Percentiles rank a stretch among this genome's conserved stretches.
Evolutionary conservation across 2,113 vertebrate species (phyloP).

Genomic region (Periophthalmus modestus): DNA sequence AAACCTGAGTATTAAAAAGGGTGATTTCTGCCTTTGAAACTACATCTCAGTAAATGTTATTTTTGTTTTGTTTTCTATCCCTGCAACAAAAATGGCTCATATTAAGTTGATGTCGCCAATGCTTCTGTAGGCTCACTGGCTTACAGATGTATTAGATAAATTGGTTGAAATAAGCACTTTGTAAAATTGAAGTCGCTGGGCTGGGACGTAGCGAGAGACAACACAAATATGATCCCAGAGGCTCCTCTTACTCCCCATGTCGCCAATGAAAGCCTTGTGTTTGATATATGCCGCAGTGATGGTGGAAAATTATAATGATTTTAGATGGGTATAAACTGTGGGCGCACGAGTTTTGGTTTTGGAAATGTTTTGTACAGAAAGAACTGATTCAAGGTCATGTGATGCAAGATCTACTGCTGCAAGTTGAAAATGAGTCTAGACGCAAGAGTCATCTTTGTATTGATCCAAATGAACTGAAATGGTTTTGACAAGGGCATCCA

Average conservation of each 20-base stretch:
- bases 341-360: conserved; percentile 5
- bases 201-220: not conserved
- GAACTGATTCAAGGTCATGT: not conserved
- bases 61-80: conserved; percentile 2
- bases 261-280: not conserved
- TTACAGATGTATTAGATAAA: not conserved
- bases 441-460: not conserved
- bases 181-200: not conserved
- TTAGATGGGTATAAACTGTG: not conserved
- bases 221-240: not conserved
- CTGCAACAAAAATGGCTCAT: not conserved
- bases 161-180: not conserved
- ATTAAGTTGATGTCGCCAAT: conserved; percentile 4
- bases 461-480: not conserved
- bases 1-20: not conserved
- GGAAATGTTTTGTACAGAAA: conserved; percentile 30
- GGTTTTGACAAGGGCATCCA: not conserved
- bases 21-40: not conserved
- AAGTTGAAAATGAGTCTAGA: not conserved
- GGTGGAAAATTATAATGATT: conserved; percentile 10
- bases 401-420: not conserved
- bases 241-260: not conserved
- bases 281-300: not conserved
- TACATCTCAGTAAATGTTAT: not conserved
- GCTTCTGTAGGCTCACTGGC: not conserved